Evolutionary conservation across 1,140 invertebrate genomes (phyloP), one percentile per base, ranked within the genome.

Genomic region (Colletes latitarsis): DNA sequence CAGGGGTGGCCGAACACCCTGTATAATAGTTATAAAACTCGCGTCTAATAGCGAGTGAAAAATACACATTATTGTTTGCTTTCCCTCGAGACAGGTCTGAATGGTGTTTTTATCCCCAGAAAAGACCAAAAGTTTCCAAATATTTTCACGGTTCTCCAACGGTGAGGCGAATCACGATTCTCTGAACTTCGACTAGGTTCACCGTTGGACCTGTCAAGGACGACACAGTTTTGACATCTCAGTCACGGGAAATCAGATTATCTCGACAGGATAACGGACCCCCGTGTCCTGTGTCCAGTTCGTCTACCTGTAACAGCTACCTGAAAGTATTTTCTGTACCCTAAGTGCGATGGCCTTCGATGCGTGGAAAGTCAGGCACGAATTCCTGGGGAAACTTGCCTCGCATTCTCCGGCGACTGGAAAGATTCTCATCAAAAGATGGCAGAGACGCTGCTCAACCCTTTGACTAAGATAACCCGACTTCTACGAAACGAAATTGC

Each of bases 221-320:
- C 83, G 84, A 79, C 63, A 69, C 66, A 88, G 79, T 90, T 90
- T 90, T 91, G 91, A 92, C 88, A 82, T 91, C 90, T 92, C 83
- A 88, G 91, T 92, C 89, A 90, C 84, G 86, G 89, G 66, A 91
- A 92, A 90, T 91, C 84, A 88, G 90, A 91, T 92, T 91, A 91
- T 89, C 87, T 90, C 87, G 0, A 74, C 78, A 79, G 89, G 86
- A 90, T 92, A 88, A 90, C 82, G 78, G 81, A 84, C 82, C 75
- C 78, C 73, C 9, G 68, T 14, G 74, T 77, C 52, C 63, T 75
- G 6, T 8, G 10, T 58, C 15, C 57, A 43, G 19, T 58, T 66
- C 30, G 67, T 17, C 30, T 86, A 79, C 74, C 71, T 76, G 77
- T 76, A 78, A 58, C 53, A 39, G 82, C 83, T 90, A 90, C 87